Base-by-base conservation (phyloP, 2,113 vertebrate species). In the Menura novaehollandiae region DNA sequence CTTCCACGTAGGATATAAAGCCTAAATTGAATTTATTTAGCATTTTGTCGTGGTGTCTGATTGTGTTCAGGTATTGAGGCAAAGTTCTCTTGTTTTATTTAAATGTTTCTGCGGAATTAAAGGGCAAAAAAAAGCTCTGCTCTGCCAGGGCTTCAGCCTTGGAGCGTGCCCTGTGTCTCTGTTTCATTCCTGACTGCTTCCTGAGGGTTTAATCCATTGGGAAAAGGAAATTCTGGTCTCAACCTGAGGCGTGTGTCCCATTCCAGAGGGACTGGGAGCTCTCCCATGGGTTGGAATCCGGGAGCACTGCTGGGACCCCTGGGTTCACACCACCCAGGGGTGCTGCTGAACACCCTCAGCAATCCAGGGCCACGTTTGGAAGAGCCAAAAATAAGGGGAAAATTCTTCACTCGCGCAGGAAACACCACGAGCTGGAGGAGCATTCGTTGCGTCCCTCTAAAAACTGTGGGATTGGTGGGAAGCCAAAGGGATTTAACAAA, bases 321-420 rank as follows among this genome's bases (percentile, higher is more conserved):
- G 0, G 22, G 44, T 3, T 26, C 8, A 0, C 58, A 13, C 6
- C 9, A 8, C 3, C 10, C 13, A 23, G 1, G 2, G 21, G n/a
- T n/a, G n/a, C n/a, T n/a, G n/a, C 39, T 41, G 39, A 41, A 41
- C 13, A 41, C 39, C 13, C 39, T 41, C 39, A 41, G 39, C 39
- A 41, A 41, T 41, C 39, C 39, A 41, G 39, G 39, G 39, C 13
- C 39, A 41, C 10, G 39, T 41, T 41, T 41, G 39, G 39, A 41
- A 41, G 39, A 41, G 39, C 39, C 39, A 41, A 41, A 41, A 41
- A 41, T 41, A 13, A 41, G 39, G 39, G 39, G 39, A 41, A 41
- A 41, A 41, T 41, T 13, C 39, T 41, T 9, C 13, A 13, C 13
- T 41, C 39, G 9, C 39, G 10, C 39, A 41, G 39, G 13, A 41